Evolutionary conservation across 2,797 vertebrate species (phyloP).

Genomic region (Smutsia temminckii): DNA sequence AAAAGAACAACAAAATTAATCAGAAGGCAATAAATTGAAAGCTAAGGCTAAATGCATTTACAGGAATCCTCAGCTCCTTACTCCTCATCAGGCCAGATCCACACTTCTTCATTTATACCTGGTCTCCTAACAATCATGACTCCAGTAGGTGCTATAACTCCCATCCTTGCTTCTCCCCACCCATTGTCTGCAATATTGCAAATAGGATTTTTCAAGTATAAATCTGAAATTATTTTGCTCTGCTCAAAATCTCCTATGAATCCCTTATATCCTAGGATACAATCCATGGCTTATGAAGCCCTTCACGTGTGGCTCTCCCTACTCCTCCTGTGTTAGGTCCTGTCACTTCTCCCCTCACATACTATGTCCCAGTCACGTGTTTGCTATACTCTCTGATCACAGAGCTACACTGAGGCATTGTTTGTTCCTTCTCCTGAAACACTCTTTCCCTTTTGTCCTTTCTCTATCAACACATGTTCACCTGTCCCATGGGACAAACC

Average conservation of each 20-base stretch:
- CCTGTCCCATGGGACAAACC: neutral
- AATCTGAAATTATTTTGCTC: neutral
- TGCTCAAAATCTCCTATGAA: neutral
- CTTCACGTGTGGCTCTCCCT: neutral
- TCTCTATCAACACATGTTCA: neutral
- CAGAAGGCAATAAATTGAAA: neutral
- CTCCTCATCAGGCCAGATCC: neutral
- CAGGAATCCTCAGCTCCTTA: neutral
- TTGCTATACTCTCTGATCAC: neutral
- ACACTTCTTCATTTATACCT: neutral
- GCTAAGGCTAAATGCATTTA: neutral
- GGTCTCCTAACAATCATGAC: neutral
- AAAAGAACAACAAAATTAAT: neutral
- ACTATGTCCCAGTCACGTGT: no score
- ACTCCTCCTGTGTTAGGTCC: neutral
- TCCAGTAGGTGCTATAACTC: neutral
- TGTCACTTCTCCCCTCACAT: neutral
- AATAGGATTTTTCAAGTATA: neutral
- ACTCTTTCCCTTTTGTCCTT: neutral
- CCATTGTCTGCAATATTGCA: neutral
- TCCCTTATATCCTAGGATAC: neutral
- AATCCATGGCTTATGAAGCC: neutral
- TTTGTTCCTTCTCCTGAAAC: neutral
- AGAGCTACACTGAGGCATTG: neutral
- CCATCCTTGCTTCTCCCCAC: neutral